Base-by-base conservation (phyloP, 2,797 vertebrate species). In the Enteromius viviparus region DNA sequence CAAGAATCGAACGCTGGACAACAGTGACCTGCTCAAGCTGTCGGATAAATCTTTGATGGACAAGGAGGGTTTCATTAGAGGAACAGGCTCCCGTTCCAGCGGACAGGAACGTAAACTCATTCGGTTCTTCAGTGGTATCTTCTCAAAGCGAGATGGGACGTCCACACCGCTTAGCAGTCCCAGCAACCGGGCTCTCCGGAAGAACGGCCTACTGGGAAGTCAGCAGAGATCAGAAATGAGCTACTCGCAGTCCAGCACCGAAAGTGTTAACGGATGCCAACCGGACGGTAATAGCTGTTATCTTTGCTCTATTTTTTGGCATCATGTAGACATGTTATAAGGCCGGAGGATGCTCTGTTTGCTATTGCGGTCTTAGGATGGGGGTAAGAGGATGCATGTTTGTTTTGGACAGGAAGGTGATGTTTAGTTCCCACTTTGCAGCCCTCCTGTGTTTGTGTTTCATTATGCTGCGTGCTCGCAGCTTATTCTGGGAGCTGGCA, bases 51-150 rank as follows among this genome's bases (percentile, higher is more conserved):
- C 90, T 19, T 80, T 3, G 89, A 90, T 87, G 89, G 90, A 53
- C 85, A 91, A 89, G 84, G 91, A 92, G 47, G 32, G 92, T 70
- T 91, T 94, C 78, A 84, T 93, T 32, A 32, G 95, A 17, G 83
- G 86, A 2, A 89, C 83, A 0, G 85, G 86, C 0, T 87, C 85
- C 0, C 91, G 93, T 26, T 91, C 92, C 78, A 91, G 93, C 0
- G 88, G 85, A 6, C 89, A 89, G 1, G 97, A 98, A 87, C 91
- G 92, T 65, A 92, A 95, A 3, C 94, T 99, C 76, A 93, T 96
- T 32, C 94, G 96, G 51, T 97, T 99, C 91, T 96, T 99, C 93
- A 97, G 97, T 5, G 96, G 98, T 23, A 96, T 98, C 90, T 98
- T 98, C 76, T 92, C 95, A 64, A 93, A 93, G 80, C 93, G 89